These are phyloP conservation scores for Actinopyga echinites DNA, from an alignment of 53 echinoderm and acorn worm genomes.

Conservation along the genomic window DNA sequence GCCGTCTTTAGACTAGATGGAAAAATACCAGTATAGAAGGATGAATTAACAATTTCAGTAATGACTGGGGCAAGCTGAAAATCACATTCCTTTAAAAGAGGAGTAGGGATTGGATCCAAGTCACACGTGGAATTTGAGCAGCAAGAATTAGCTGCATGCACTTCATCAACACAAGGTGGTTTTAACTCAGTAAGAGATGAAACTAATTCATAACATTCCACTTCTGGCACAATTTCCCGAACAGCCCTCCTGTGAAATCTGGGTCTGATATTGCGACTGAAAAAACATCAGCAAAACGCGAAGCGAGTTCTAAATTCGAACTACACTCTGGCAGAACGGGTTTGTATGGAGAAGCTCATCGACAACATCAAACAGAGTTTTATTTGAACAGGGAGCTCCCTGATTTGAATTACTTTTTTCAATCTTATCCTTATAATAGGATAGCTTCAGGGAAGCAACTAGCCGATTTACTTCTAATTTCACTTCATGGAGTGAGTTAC, in stretches of 20 bases:
- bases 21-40: background rate
- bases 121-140: background rate
- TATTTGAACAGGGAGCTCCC: too few species aligned
- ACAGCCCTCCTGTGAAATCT: background rate
- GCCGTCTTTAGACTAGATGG: too few species aligned
- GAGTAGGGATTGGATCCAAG: background rate
- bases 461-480: background rate
- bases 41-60: background rate
- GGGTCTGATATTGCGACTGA: background rate
- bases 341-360: background rate
- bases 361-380: background rate
- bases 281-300: background rate
- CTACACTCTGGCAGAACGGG: background rate
- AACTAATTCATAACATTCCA: background rate
- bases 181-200: background rate
- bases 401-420: background rate
- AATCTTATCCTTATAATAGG: background rate
- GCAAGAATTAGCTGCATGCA: background rate
- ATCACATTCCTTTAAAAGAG: background rate
- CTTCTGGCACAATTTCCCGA: background rate
- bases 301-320: background rate
- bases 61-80: background rate
- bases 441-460: background rate
- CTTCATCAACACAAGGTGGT: background rate
- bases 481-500: background rate